Percentiles rank a stretch among this genome's conserved stretches.
Evolutionary conservation across 1,140 invertebrate species (phyloP).

Genomic region (Cotesia glomerata): DNA sequence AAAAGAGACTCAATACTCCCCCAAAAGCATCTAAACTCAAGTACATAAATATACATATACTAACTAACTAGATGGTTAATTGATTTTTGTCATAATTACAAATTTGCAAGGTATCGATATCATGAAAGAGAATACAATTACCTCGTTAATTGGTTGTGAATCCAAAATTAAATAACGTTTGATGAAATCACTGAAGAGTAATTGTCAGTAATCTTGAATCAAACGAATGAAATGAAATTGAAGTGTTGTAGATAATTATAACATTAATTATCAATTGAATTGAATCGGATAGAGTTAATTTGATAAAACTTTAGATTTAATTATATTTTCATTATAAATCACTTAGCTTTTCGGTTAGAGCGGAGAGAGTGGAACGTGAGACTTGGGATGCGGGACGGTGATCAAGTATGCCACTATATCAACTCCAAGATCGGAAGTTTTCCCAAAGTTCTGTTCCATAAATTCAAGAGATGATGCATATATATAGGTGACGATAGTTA

Average conservation of each 20-base stretch:
- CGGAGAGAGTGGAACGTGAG: not conserved
- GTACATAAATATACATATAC: not conserved
- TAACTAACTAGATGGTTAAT: not conserved
- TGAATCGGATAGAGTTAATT: no score
- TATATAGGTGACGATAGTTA: not conserved
- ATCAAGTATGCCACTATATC: not conserved
- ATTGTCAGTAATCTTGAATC: no score
- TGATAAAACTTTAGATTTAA: no score
- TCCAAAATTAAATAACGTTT: no score
- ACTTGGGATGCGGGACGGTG: not conserved
- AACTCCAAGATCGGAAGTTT: not conserved
- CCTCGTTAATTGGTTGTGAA: not conserved
- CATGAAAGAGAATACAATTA: not conserved
- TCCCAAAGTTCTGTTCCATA: not conserved
- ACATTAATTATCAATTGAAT: no score
- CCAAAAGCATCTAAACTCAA: no score
- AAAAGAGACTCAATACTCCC: no score
- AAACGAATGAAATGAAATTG: no score
- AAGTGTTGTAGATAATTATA: no score
- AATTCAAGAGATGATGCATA: not conserved
- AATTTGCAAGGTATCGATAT: not conserved
- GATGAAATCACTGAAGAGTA: no score
- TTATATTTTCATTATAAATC: not conserved
- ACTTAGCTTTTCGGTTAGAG: not conserved
- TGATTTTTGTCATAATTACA: conserved; percentile 6